Evolutionary conservation across 2,113 vertebrate species (phyloP).

Genomic region (Myanophis thanlyinensis): DNA sequence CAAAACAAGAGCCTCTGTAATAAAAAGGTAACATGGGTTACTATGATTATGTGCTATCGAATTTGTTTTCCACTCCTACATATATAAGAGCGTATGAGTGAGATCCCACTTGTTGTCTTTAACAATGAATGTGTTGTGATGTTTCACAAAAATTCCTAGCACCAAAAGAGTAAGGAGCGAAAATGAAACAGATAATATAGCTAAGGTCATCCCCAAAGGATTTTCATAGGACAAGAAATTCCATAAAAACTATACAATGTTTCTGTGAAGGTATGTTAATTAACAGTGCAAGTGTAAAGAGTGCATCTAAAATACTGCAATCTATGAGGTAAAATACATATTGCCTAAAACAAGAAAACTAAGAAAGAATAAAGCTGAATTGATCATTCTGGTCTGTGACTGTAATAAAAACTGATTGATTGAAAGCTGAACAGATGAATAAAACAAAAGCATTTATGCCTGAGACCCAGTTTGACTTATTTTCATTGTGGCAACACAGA

Average conservation of each 20-base stretch:
- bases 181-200: background rate
- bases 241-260: background rate
- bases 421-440: background rate
- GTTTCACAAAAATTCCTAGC: background rate
- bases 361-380: background rate
- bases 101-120: background rate
- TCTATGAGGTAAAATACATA: background rate
- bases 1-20: background rate
- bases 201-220: background rate
- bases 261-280: background rate
- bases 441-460: background rate
- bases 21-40: background rate
- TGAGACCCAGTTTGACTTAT: background rate
- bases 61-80: background rate
- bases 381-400: background rate
- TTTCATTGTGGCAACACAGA: background rate
- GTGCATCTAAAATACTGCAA: background rate
- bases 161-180: background rate
- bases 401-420: background rate
- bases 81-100: background rate
- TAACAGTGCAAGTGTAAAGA: background rate
- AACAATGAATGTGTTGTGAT: background rate
- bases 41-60: background rate
- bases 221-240: background rate
- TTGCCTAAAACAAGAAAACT: background rate